phyloP scores from a whole-genome alignment of 2,888 invertebrate genomes.

The Brassicogethes aeneus region DNA sequence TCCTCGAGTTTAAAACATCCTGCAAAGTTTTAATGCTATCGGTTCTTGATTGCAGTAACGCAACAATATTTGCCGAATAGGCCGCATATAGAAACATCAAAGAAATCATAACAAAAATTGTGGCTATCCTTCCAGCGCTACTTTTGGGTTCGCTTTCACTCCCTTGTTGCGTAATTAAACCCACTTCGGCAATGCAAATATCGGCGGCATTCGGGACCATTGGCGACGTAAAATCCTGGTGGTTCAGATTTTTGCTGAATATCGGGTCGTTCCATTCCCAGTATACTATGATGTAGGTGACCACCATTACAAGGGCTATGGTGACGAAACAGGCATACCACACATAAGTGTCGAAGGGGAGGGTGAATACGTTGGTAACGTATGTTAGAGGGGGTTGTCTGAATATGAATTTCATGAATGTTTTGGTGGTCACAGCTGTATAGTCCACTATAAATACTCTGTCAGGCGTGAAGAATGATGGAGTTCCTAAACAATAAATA shows the following conservation, averaged over 20 bases:
- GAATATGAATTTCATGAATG: slow-evolving; percentile 50
- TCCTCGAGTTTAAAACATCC: slow-evolving; percentile 47
- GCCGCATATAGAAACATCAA: slow-evolving; percentile 52
- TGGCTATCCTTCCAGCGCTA: slow-evolving; percentile 37
- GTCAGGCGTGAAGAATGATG: slow-evolving; percentile 32
- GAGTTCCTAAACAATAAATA: slow-evolving; percentile 30
- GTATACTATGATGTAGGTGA: slow-evolving; percentile 14
- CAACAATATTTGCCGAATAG: slow-evolving; percentile 58
- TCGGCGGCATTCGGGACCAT: slow-evolving; percentile 13
- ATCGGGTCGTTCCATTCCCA: slow-evolving; percentile 20
- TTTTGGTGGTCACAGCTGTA: slow-evolving; percentile 46
- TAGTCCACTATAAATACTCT: slow-evolving; percentile 41
- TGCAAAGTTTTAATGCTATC: slow-evolving; percentile 44
- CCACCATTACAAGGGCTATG: slow-evolving; percentile 24
- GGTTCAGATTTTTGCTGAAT: slow-evolving; percentile 4
- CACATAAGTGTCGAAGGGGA: slow-evolving; percentile 52
- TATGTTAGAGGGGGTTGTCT: slow-evolving; percentile 55
- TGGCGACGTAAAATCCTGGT: not conserved
- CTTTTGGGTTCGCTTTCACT: slow-evolving; percentile 36
- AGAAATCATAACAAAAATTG: slow-evolving; percentile 24
- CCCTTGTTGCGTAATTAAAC: slow-evolving; percentile 42
- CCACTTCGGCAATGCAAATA: slow-evolving; percentile 35
- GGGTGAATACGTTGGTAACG: slow-evolving; percentile 53
- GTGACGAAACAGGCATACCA: slow-evolving; percentile 50
- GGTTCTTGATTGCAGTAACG: slow-evolving; percentile 53